Evolutionary conservation across 2,113 vertebrate species (phyloP), one percentile per base, ranked within the genome.

Genomic region (Nesogale talazaci): DNA sequence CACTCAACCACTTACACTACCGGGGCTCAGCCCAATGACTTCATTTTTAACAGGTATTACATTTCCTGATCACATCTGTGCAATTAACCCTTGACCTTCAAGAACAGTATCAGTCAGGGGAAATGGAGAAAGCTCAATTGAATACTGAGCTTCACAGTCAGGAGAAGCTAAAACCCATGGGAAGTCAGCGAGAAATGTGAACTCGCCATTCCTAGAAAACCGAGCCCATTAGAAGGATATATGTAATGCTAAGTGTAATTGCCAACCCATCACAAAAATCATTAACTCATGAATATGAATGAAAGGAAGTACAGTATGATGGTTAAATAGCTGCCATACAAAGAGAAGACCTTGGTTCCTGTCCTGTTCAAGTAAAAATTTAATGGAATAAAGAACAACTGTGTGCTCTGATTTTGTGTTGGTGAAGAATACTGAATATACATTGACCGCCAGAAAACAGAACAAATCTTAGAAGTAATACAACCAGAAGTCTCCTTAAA

Each of bases 131-230:
- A 57, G 23, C 52, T 81, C 12, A 56, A 36, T 7, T 27, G 52
- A 38, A 29, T 34, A 22, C 81, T 67, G 34, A 80, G 70, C 81
- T 81, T 6, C 69, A 42, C 0, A 20, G 40, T 52, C n/a, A 69
- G 34, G 87, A 89, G 9, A 83, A 86, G 76, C 34, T 81, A 61
- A 92, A 81, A 31, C 63, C 67, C 77, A 83, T 29, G 89, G 6
- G 19, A 69, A 8, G 75, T 11, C 31, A 2, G 4, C 38, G 25
- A 94, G 46, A 78, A 81, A 10, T 23, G 14, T 29, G 23, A 8
- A 59, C 3, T 34, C 67, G 34, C 79, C 20, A 74, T 87, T 86
- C 74, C 81, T 81, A 76, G 57, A 80, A 59, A 16, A 67, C 27
- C 8, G 52, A n/a, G 25, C 4, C 20, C 2, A 57, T 0, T n/a